Conservation (phyloP, 1,140 invertebrate genomes). For the Bradynema listronoti region DNA sequence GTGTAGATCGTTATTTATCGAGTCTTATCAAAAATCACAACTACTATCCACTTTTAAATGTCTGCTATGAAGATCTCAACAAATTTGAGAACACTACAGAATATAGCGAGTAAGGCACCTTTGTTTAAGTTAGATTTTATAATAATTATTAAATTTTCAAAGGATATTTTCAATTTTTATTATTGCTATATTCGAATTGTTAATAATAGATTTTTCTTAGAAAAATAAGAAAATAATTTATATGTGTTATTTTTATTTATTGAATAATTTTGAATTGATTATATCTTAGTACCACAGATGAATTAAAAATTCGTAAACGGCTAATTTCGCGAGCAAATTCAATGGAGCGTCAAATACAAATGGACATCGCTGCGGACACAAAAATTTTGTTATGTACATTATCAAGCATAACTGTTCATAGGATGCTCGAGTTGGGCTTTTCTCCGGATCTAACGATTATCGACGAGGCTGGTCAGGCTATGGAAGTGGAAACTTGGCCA, state of each 20-base stretch:
- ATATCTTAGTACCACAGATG: too few species aligned
- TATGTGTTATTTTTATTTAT: too few species aligned
- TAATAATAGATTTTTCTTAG: too few species aligned
- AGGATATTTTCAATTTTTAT: too few species aligned
- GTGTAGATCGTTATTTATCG: too few species aligned
- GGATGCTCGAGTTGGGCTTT: slow-evolving; percentile 8
- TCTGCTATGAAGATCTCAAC: not conserved
- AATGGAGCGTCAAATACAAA: not conserved
- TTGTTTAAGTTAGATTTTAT: too few species aligned
- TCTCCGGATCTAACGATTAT: slow-evolving; percentile 4
- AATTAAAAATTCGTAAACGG: too few species aligned
- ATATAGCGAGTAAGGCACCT: not conserved
- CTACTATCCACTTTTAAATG: not conserved
- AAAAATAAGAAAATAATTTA: too few species aligned
- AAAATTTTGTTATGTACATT: not conserved
- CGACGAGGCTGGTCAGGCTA: slow-evolving; percentile 6
- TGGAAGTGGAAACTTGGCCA: slow-evolving; percentile 10
- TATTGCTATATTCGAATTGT: too few species aligned
- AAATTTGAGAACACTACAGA: slow-evolving; percentile 11
- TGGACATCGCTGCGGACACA: not conserved
- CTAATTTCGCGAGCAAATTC: too few species aligned
- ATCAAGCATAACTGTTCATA: slow-evolving; percentile 1
- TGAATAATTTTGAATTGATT: too few species aligned
- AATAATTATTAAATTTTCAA: too few species aligned
- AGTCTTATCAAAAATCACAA: not conserved